Evolutionary conservation across 2,113 vertebrate species (phyloP).

Genomic region (Terrapene triunguis): DNA sequence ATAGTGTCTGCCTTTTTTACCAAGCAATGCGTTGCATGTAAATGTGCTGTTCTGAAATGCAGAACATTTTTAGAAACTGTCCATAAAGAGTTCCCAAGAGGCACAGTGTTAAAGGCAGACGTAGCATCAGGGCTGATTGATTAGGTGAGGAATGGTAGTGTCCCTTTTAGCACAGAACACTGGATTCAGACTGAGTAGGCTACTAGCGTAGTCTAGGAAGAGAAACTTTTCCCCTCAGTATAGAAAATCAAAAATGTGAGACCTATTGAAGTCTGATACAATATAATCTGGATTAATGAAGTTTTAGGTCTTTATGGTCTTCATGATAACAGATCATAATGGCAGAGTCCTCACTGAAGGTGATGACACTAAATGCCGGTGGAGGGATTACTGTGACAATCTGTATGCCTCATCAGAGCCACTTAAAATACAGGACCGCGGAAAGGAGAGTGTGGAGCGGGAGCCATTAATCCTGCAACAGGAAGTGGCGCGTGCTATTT

Average conservation of each 20-base stretch:
- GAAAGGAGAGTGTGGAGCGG: not conserved
- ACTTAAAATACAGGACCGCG: not conserved
- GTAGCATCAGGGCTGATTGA: fast-evolving
- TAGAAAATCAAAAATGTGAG: not conserved
- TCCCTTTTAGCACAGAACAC: not conserved
- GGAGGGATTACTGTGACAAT: not conserved
- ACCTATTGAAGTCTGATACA: not conserved
- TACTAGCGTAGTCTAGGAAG: not conserved
- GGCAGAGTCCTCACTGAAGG: not conserved
- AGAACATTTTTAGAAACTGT: not conserved
- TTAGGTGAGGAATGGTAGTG: too few species aligned
- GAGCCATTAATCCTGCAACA: not conserved
- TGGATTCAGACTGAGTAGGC: not conserved
- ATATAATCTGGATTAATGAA: not conserved
- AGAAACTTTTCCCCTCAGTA: not conserved
- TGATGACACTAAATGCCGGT: not conserved
- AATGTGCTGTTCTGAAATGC: fast-evolving
- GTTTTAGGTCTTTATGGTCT: not conserved
- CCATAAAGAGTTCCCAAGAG: not conserved
- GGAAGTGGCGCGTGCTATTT: not conserved
- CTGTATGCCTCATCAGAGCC: not conserved
- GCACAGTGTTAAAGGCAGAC: fast-evolving
- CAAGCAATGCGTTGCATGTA: fast-evolving
- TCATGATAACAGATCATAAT: not conserved
- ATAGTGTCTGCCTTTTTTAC: fast-evolving